Evolutionary conservation across 1,140 invertebrate species (phyloP).

Genomic region (Sycophila sp.): DNA sequence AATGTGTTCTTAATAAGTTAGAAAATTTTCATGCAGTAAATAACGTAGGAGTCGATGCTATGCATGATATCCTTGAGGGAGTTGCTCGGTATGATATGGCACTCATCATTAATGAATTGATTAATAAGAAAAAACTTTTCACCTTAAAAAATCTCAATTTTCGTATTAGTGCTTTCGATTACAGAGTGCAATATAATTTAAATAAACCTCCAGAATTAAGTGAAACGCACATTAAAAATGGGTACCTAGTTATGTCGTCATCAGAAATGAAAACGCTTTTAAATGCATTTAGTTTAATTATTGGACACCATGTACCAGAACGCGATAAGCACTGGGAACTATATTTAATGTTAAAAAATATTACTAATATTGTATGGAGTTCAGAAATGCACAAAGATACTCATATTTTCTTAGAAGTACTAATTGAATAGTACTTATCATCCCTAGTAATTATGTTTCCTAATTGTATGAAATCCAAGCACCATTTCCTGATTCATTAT

Average conservation of each 20-base stretch:
- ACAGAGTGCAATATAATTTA: neutral
- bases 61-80: constrained; percentile 52
- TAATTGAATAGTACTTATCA: constrained; percentile 26
- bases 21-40: constrained; percentile 44
- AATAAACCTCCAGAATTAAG: constrained; percentile 33
- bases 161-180: constrained; percentile 31
- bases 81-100: constrained; percentile 47
- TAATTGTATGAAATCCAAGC: neutral
- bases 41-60: constrained; percentile 46
- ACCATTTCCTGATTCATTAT: constrained; percentile 24
- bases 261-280: constrained; percentile 34
- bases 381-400: neutral
- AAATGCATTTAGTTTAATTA: constrained; percentile 29
- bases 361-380: constrained; percentile 30
- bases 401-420: neutral
- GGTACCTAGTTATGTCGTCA: constrained; percentile 22
- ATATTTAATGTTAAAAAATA: constrained; percentile 22
- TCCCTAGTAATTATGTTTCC: neutral
- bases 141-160: constrained; percentile 43
- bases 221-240: constrained; percentile 24
- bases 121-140: constrained; percentile 42
- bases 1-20: constrained; percentile 19
- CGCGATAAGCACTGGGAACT: constrained; percentile 25
- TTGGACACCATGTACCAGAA: constrained; percentile 17
- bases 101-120: constrained; percentile 41